These are phyloP conservation scores for Incurvaria masculella DNA, from an alignment of 2,888 invertebrate genomes.

Conservation along the genomic window DNA sequence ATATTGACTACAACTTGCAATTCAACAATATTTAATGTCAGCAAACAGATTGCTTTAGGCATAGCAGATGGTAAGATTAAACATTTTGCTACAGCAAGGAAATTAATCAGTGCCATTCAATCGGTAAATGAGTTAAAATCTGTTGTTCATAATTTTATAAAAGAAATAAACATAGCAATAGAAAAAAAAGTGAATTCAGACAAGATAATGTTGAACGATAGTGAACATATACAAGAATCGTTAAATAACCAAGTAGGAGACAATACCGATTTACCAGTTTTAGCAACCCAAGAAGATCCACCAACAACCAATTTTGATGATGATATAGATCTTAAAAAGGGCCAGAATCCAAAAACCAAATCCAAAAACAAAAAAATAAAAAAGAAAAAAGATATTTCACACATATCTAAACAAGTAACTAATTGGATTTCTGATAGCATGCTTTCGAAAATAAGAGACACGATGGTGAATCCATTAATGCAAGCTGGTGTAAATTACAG, in stretches of 20 bases:
- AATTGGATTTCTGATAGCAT: slow-evolving; percentile 9
- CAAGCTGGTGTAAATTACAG: slow-evolving; percentile 11
- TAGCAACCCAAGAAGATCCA: background rate
- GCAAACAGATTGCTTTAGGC: slow-evolving; percentile 6
- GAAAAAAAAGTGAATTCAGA: background rate
- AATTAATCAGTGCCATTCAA: background rate
- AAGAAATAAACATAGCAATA: background rate
- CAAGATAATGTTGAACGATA: background rate
- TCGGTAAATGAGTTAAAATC: background rate
- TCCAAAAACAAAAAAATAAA: background rate
- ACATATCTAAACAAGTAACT: background rate
- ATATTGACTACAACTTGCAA: background rate
- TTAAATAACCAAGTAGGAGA: too few species aligned
- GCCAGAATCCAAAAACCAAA: background rate
- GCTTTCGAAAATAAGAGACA: slow-evolving; percentile 10
- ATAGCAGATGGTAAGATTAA: slow-evolving; percentile 1
- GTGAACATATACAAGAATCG: background rate
- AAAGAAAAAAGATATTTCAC: background rate
- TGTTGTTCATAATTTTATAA: background rate
- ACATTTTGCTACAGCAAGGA: background rate
- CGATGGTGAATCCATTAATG: slow-evolving; percentile 7
- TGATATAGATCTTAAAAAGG: background rate
- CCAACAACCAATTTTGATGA: background rate
- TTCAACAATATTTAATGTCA: slow-evolving; percentile 1
- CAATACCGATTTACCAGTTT: too few species aligned